These are phyloP conservation scores for Drosophila percnosoma DNA, from an alignment of 2,888 invertebrate genomes.

Conservation along the genomic window DNA sequence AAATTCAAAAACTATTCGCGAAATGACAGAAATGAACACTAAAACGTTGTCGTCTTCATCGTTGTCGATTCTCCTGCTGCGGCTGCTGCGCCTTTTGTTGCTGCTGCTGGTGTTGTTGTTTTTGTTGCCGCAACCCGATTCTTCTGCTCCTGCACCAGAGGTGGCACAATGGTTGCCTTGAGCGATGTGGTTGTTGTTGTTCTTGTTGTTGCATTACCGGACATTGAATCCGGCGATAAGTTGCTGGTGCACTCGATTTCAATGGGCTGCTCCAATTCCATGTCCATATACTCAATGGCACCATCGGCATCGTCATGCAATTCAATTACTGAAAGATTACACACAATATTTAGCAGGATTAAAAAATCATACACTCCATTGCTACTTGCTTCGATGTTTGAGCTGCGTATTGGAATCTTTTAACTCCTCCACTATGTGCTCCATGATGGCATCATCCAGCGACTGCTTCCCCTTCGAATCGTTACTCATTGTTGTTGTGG, in stretches of 20 bases:
- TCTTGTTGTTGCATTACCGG: conserved; percentile 21
- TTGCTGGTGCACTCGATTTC: conserved; percentile 66
- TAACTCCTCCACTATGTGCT: conserved; percentile 35
- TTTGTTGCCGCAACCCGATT: conserved; percentile 24
- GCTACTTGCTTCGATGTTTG: conserved; percentile 59
- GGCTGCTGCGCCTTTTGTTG: neutral
- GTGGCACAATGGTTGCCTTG: conserved; percentile 45
- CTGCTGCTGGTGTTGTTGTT: conserved; percentile 13
- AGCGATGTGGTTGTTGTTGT: conserved; percentile 41
- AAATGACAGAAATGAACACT: conserved; percentile 23
- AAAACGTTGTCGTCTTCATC: conserved; percentile 17
- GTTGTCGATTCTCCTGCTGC: conserved; percentile 7
- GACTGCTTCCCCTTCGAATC: conserved; percentile 57
- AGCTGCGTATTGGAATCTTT: conserved; percentile 32
- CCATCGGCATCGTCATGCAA: conserved; percentile 59
- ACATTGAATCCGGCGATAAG: conserved; percentile 48
- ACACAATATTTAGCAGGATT: neutral
- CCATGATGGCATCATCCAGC: conserved; percentile 76
- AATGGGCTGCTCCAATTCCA: conserved; percentile 71
- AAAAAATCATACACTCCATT: too few relatives aligned
- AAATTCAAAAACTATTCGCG: conserved; percentile 21
- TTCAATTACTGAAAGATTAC: conserved; percentile 58
- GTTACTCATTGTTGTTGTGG: conserved; percentile 27
- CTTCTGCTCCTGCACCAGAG: conserved; percentile 20
- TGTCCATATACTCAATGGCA: conserved; percentile 72